These are phyloP conservation scores for Caranx ignobilis DNA, from an alignment of 2,113 vertebrate genomes.

Conservation along the genomic window DNA sequence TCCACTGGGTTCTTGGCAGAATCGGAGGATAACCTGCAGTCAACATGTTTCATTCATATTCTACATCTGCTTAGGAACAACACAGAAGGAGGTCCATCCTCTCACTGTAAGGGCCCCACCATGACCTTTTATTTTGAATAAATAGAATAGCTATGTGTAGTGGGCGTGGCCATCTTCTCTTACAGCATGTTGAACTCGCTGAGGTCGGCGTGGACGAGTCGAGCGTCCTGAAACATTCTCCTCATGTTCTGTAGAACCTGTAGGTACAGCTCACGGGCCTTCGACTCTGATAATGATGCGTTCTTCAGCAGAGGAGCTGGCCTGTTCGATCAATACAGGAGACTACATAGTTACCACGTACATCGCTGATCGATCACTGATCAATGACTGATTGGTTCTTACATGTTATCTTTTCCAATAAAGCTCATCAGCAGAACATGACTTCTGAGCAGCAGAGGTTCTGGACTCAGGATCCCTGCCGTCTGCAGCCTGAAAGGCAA, in stretches of 20 bases:
- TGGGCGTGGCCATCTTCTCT: slow-evolving; percentile 28
- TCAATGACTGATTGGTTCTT: slow-evolving; percentile 6
- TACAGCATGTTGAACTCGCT: slow-evolving; percentile 99
- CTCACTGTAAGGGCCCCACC: neutral
- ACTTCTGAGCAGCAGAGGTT: slow-evolving; percentile 92
- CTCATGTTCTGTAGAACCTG: slow-evolving; percentile 95
- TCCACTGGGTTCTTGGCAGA: neutral
- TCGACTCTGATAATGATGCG: slow-evolving; percentile 89
- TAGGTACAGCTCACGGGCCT: slow-evolving; percentile 92
- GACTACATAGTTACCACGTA: neutral
- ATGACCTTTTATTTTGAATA: slow-evolving; percentile 1
- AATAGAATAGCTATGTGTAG: neutral
- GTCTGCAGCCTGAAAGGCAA: slow-evolving; percentile 87
- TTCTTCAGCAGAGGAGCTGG: slow-evolving; percentile 97
- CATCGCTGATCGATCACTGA: neutral
- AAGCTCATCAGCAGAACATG: slow-evolving; percentile 97
- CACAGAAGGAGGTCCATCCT: too few relatives aligned
- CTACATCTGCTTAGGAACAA: too few relatives aligned
- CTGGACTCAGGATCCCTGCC: slow-evolving; percentile 91
- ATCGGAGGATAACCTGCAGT: too few relatives aligned
- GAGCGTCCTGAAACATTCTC: slow-evolving; percentile 94
- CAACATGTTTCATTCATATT: too few relatives aligned
- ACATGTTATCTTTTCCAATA: slow-evolving; percentile 91
- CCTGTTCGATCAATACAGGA: slow-evolving; percentile 72
- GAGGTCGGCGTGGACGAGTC: slow-evolving; percentile 96